phyloP scores from a whole-genome alignment of 2,888 invertebrate genomes.

The Drosophila trichaetosa region DNA sequence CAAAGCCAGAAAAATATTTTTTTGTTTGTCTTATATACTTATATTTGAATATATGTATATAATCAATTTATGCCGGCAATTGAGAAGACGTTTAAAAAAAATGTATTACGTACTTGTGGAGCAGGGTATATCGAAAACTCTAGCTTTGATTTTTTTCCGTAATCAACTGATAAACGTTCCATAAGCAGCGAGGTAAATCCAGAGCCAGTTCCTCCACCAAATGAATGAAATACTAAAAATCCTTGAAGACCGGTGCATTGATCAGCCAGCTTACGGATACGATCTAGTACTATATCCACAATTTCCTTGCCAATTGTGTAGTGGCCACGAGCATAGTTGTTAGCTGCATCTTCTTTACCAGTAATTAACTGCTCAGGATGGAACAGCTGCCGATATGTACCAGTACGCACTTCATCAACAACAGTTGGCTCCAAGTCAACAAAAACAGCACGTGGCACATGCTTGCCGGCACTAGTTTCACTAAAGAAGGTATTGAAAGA shows the following conservation, averaged over 20 bases:
- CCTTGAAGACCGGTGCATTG: conserved; percentile 95
- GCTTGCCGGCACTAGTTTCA: conserved; percentile 90
- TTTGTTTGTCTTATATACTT: background rate
- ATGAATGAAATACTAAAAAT: conserved; percentile 96
- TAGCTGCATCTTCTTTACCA: conserved; percentile 96
- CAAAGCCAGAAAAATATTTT: background rate
- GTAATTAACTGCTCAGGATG: conserved; percentile 97
- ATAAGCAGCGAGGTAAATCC: conserved; percentile 97
- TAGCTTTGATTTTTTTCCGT: conserved; percentile 96
- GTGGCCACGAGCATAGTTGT: conserved; percentile 97
- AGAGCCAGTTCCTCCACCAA: conserved; percentile 94
- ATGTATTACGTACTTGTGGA: conserved; percentile 89
- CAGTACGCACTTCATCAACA: conserved; percentile 94
- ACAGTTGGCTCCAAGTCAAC: conserved; percentile 97
- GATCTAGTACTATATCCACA: conserved; percentile 92
- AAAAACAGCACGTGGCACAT: conserved; percentile 95
- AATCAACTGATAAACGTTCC: conserved; percentile 96
- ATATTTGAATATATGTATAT: background rate
- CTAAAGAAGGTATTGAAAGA: conserved; percentile 92
- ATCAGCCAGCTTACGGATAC: conserved; percentile 92
- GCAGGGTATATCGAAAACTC: conserved; percentile 98
- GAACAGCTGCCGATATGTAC: conserved; percentile 93
- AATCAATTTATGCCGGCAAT: background rate
- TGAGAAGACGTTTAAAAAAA: background rate
- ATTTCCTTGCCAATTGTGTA: conserved; percentile 97